These are phyloP conservation scores for Sebastes taczanowskii DNA, from an alignment of 2,797 vertebrate species.

Conservation along the genomic window DNA sequence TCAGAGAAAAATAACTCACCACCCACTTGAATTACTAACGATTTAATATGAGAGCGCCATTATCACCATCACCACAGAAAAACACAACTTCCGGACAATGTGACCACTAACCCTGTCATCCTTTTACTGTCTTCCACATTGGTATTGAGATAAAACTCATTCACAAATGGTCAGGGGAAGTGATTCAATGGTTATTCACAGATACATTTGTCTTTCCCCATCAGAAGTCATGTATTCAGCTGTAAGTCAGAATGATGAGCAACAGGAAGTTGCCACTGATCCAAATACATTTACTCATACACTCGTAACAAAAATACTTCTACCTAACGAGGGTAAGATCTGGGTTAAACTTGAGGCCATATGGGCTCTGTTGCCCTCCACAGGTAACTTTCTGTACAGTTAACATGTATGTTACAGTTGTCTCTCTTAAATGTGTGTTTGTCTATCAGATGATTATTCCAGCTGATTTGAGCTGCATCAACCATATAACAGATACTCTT, in stretches of 20 bases:
- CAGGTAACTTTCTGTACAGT: background rate
- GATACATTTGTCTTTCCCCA: background rate
- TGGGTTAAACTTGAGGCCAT: background rate
- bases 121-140: background rate
- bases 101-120: background rate
- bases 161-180: background rate
- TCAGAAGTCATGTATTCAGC: background rate
- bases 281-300: background rate
- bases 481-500: background rate
- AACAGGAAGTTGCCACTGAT: background rate
- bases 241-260: background rate
- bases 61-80: background rate
- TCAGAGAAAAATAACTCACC: background rate
- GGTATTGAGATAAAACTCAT: background rate
- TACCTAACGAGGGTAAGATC: background rate
- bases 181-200: background rate
- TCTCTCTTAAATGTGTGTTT: background rate
- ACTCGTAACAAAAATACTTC: background rate
- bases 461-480: background rate
- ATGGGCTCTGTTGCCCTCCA: constrained; percentile 26
- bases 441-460: background rate
- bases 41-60: background rate
- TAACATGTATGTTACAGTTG: background rate
- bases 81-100: background rate
- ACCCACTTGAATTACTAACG: background rate